phyloP scores from a whole-genome alignment of 2,888 invertebrate species.

The Acanthosoma haemorrhoidale region DNA sequence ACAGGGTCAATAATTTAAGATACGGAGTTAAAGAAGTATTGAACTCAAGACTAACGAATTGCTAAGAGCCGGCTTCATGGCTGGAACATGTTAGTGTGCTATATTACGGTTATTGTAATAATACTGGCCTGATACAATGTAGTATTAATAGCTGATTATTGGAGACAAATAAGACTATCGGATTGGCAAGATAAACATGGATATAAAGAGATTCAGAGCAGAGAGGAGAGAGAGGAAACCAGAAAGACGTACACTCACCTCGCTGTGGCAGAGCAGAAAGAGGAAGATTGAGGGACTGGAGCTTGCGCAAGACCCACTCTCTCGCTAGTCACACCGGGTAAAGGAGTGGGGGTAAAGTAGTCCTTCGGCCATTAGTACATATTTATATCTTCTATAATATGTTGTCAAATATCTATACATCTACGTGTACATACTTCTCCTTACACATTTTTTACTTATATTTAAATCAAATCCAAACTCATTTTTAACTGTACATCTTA shows the following conservation, averaged over 20 bases:
- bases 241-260: conserved; percentile 44
- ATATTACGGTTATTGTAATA: conserved; percentile 10
- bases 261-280: conserved; percentile 46
- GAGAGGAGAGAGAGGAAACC: no score
- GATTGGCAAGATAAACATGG: conserved; percentile 36
- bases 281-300: conserved; percentile 43
- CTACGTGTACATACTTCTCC: no score
- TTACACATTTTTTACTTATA: no score
- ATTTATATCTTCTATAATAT: no score
- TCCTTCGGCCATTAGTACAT: conserved; percentile 13
- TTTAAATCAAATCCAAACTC: no score
- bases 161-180: no score
- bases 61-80: neutral
- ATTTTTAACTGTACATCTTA: no score
- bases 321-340: conserved; percentile 11
- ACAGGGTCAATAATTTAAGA: no score
- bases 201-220: conserved; percentile 33
- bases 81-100: neutral
- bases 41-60: no score
- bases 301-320: conserved; percentile 42
- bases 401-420: no score
- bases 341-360: conserved; percentile 35
- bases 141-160: neutral
- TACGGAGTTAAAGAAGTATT: no score
- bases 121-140: neutral